Base-by-base conservation (phyloP, 1,140 invertebrate species). In the Oedothorax gibbosus region DNA sequence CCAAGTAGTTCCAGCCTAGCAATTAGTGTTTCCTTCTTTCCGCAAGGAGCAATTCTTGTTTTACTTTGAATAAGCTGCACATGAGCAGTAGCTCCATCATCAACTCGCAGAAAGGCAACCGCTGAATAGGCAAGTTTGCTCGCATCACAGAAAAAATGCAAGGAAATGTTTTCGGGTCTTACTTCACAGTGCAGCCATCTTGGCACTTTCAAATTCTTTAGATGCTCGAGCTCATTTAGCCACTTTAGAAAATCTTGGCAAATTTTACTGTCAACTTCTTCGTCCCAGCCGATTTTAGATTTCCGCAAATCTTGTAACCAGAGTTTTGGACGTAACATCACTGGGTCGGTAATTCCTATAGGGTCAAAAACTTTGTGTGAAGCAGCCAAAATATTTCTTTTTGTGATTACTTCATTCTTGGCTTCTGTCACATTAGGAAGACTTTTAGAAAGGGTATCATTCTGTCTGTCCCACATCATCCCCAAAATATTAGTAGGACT, bases 41-140 rank as follows among this genome's bases (percentile, higher is more conserved):
- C 20, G 35, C 65, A 51, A 60, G 65, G 54, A 60, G 51, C 18
- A 54, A 60, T 54, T 86, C 87, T 77, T 71, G 68, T 64, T 56
- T 72, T 66, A 86, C 53, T 68, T 78, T 80, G 11, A 62, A 80
- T 14, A 65, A 82, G 18, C 14, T 56, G 85, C 82, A 56, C 84
- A 81, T 69, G 71, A 84, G 49, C 57, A 71, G 35, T 18, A 50
- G 2, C 78, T 60, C 20, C n/a, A 71, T 21, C 21, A 57, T 14
- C 56, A 51, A 20, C 18, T 72, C 20, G 18, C 18, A 77, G 18
- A 82, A 65, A 79, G 35, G 15, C 64, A 35, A 14, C 64, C 0
- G 51, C 50, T 15, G 51, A 35, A 65, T 56, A 83, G 2, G 62
- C 21, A 21, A 68, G 7, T 51, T 76, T 57, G 12, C 12, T 84